phyloP scores from a whole-genome alignment of 2,797 vertebrate genomes.

The Ficedula albicollis region DNA sequence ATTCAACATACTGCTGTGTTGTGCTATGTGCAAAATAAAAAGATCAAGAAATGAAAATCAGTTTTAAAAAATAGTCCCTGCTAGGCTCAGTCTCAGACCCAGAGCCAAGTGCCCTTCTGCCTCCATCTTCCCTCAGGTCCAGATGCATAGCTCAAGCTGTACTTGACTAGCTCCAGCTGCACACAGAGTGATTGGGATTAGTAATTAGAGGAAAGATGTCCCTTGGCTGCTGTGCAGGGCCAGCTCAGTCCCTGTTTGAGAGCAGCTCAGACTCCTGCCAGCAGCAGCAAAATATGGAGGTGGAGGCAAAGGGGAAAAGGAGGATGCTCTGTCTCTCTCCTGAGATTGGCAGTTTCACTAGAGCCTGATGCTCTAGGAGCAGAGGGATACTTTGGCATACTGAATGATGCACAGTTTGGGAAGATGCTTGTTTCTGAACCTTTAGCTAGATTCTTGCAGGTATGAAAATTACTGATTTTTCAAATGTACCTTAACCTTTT shows the following conservation, averaged over 20 bases:
- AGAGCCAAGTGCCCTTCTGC: neutral
- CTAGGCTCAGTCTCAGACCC: neutral
- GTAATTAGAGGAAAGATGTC: neutral
- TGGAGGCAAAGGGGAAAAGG: neutral
- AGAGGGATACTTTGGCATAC: neutral
- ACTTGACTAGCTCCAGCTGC: neutral
- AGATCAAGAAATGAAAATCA: neutral
- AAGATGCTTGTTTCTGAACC: neutral
- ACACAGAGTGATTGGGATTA: neutral
- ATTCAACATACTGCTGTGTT: neutral
- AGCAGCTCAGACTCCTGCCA: neutral
- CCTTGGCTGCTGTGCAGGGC: neutral
- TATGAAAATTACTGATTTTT: neutral
- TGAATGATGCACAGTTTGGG: neutral
- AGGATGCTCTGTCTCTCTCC: neutral
- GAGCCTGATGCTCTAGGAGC: neutral
- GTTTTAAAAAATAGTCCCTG: neutral
- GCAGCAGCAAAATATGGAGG: neutral
- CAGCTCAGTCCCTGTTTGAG: neutral
- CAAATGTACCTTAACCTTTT: neutral
- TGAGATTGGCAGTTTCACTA: neutral
- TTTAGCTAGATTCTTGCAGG: neutral
- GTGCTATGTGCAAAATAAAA: neutral
- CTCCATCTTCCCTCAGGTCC: neutral
- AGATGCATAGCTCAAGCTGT: neutral